phyloP scores from a whole-genome alignment of 2,113 vertebrate genomes.

The Vireo altiloquus region DNA sequence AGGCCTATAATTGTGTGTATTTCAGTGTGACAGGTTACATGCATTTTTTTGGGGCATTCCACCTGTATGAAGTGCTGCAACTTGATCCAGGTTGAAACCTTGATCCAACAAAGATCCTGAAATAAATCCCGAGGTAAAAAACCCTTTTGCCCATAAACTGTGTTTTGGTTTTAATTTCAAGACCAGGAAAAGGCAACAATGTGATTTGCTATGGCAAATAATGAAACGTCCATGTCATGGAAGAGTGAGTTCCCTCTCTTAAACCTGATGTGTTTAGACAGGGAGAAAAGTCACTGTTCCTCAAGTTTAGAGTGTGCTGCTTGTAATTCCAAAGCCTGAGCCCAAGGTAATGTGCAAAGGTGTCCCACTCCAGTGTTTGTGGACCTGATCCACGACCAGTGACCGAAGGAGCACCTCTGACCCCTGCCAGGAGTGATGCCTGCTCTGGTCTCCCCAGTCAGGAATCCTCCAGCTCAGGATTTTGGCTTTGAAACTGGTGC shows the following conservation, averaged over 20 bases:
- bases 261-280: neutral
- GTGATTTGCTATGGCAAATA: neutral
- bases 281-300: neutral
- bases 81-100: too few species aligned
- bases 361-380: neutral
- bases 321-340: neutral
- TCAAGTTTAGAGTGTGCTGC: neutral
- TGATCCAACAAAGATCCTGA: too few species aligned
- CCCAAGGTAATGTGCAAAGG: neutral
- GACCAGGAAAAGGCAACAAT: too few species aligned
- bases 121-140: too few species aligned
- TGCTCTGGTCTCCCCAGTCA: neutral
- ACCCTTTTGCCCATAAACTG: too few species aligned
- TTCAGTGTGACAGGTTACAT: too few species aligned
- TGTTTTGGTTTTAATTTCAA: too few species aligned
- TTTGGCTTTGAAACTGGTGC: neutral
- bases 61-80: too few species aligned
- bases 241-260: neutral
- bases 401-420: neutral
- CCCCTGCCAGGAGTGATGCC: neutral
- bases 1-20: too few species aligned
- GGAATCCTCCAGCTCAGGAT: neutral
- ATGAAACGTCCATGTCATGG: neutral
- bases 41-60: too few species aligned
- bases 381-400: neutral